phyloP scores from a whole-genome alignment of 2,113 vertebrate genomes.

The Hoplias malabaricus region DNA sequence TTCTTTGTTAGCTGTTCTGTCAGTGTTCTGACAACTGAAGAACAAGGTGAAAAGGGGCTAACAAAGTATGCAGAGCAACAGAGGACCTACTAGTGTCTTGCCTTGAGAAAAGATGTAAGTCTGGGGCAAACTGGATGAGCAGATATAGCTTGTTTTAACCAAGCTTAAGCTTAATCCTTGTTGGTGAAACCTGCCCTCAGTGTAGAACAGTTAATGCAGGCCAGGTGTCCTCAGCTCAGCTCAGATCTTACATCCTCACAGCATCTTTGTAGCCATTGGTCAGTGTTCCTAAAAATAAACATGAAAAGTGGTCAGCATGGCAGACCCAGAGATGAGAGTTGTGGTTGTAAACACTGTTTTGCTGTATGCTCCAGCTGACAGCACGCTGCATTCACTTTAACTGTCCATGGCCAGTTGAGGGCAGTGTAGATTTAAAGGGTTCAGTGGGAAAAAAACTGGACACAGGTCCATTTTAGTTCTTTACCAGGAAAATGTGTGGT shows the following conservation, averaged over 20 bases:
- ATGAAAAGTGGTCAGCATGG: neutral
- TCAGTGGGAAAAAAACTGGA: conserved; percentile 36
- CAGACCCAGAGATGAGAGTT: conserved; percentile 19
- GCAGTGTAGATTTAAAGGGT: conserved; percentile 44
- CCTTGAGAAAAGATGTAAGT: too few species aligned
- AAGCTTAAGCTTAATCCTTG: too few species aligned
- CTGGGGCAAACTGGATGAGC: too few species aligned
- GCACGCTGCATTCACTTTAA: conserved; percentile 48
- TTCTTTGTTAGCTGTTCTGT: too few species aligned
- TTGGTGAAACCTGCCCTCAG: too few species aligned
- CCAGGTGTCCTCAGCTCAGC: neutral
- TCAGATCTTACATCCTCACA: neutral
- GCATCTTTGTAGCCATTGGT: conserved; percentile 29
- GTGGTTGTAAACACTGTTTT: conserved; percentile 1
- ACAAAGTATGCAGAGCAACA: too few species aligned
- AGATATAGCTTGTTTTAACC: too few species aligned
- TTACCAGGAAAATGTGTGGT: conserved; percentile 61
- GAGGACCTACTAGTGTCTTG: too few species aligned
- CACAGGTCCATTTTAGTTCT: conserved; percentile 28
- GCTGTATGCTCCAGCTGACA: conserved; percentile 11
- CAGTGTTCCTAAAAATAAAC: conserved; percentile 28
- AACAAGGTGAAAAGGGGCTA: too few species aligned
- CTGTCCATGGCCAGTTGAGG: conserved; percentile 44
- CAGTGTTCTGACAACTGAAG: too few species aligned
- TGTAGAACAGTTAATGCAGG: neutral